phyloP scores from a whole-genome alignment of 2,113 vertebrate genomes.

The Rhegmatorhina hoffmannsi region DNA sequence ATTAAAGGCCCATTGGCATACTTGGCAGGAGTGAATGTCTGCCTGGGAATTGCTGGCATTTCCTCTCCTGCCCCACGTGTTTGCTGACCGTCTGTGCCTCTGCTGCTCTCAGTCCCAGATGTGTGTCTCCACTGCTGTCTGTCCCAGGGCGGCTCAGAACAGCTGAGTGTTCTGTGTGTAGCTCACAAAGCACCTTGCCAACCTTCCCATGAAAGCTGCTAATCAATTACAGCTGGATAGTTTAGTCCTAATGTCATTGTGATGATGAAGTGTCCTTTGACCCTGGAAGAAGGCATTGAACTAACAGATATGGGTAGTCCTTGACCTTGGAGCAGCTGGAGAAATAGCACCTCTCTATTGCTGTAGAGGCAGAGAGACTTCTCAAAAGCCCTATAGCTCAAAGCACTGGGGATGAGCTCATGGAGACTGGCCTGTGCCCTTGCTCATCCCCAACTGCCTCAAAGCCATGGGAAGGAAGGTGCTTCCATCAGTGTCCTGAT shows the following conservation, averaged over 20 bases:
- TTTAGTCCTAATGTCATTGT: not conserved
- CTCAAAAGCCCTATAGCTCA: not conserved
- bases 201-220: not conserved
- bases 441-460: not conserved
- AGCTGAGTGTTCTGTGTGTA: not conserved
- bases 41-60: accelerated
- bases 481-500: accelerated
- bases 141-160: not conserved
- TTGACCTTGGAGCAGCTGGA: not conserved
- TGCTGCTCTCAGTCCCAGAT: not conserved
- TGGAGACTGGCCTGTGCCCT: not conserved
- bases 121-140: not conserved
- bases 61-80: not conserved
- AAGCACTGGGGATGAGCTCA: not conserved
- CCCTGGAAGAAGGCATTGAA: not conserved
- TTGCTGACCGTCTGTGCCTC: not conserved
- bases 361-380: not conserved
- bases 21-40: not conserved
- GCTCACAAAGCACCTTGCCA: not conserved
- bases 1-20: not conserved
- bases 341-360: not conserved
- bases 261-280: not conserved
- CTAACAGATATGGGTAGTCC: not conserved
- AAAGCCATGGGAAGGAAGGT: not conserved
- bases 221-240: not conserved